Percentiles rank a stretch among this genome's conserved stretches.
phyloP scores from a whole-genome alignment of 2,888 invertebrate genomes.

The Limenitis camilla region DNA sequence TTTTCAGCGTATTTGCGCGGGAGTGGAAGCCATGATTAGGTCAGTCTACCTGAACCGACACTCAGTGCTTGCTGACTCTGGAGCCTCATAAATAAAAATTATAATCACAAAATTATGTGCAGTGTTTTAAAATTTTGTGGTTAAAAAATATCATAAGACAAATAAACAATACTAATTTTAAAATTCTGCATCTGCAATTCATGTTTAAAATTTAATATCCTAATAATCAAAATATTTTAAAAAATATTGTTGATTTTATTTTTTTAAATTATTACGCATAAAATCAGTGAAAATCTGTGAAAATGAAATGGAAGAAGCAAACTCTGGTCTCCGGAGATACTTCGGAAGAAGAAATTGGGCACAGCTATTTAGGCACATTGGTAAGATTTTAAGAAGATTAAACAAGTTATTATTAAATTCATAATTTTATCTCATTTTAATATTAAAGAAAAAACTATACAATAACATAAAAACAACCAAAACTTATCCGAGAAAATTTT shows the following conservation, averaged over 20 bases:
- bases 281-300: constrained; percentile 12
- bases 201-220: too few relatives aligned
- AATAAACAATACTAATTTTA: too few relatives aligned
- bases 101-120: too few relatives aligned
- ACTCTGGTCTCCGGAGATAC: constrained; percentile 60
- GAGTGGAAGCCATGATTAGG: constrained; percentile 19
- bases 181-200: too few relatives aligned
- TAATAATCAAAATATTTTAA: too few relatives aligned
- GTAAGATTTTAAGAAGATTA: constrained; percentile 42
- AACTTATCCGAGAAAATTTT: too few relatives aligned
- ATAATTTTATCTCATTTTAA: neutral
- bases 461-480: too few relatives aligned
- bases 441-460: too few relatives aligned
- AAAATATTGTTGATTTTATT: too few relatives aligned
- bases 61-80: constrained; percentile 10
- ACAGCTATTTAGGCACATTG: constrained; percentile 65
- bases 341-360: constrained; percentile 67
- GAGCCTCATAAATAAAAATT: neutral
- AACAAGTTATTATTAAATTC: neutral
- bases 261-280: too few relatives aligned
- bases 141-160: too few relatives aligned
- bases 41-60: constrained; percentile 29
- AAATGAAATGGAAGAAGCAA: constrained; percentile 52
- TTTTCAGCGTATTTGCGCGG: constrained; percentile 31
- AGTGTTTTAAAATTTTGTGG: too few relatives aligned